Evolutionary conservation across 1,140 invertebrate genomes (phyloP).

Genomic region (Pantala flavescens): DNA sequence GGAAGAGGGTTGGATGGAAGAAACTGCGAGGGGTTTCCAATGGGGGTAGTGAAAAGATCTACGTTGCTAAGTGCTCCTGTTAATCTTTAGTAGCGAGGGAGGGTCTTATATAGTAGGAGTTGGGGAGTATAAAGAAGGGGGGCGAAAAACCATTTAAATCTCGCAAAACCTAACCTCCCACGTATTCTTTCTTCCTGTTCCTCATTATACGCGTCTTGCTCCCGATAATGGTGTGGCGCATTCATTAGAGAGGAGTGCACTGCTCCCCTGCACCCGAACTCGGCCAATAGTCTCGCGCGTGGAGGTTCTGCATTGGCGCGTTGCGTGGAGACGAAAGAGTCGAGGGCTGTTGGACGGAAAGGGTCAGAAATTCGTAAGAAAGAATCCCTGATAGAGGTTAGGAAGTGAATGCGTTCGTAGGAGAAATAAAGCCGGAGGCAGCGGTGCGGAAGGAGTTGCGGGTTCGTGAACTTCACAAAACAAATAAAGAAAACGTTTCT

Average conservation of each 20-base stretch:
- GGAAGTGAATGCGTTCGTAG: no score
- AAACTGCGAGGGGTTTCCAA: no score
- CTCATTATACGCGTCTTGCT: not conserved
- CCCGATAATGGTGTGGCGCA: not conserved
- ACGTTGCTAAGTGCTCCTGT: not conserved
- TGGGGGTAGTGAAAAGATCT: not conserved
- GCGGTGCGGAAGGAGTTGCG: no score
- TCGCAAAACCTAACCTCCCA: not conserved
- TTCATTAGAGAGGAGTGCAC: not conserved
- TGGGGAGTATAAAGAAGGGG: not conserved
- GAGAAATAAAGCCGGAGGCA: no score
- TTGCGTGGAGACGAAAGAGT: no score
- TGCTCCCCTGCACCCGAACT: not conserved
- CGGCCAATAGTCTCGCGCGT: not conserved
- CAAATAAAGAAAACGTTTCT: no score
- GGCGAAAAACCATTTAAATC: not conserved
- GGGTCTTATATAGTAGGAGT: not conserved
- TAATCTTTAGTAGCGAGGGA: constrained; percentile 1
- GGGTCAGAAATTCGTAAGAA: no score
- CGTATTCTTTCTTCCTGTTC: not conserved
- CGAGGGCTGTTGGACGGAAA: no score
- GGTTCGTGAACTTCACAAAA: no score
- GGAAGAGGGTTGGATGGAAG: not conserved
- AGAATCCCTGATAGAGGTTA: no score
- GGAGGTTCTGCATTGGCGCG: no score